phyloP scores from a whole-genome alignment of 2,888 invertebrate genomes.

The Gisinianus flammeolus region DNA sequence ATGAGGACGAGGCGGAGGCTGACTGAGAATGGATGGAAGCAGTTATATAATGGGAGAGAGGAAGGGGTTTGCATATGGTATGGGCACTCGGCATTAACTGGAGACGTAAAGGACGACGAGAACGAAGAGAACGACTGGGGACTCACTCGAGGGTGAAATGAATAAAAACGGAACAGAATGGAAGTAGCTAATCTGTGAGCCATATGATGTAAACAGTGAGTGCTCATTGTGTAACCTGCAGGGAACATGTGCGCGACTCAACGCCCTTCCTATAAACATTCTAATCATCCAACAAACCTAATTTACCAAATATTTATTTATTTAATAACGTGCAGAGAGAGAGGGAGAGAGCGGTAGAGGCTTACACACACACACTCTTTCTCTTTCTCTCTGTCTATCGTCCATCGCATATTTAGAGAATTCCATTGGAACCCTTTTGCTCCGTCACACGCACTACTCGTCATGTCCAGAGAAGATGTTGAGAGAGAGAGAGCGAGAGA shows the following conservation, averaged over 20 bases:
- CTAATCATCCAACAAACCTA: slow-evolving; percentile 21
- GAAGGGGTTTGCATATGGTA: background rate
- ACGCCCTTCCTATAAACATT: slow-evolving; percentile 26
- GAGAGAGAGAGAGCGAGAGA: slow-evolving; percentile 8
- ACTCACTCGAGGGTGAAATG: slow-evolving; percentile 32
- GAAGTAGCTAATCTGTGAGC: slow-evolving; percentile 15
- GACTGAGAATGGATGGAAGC: background rate
- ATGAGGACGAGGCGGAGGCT: slow-evolving; percentile 4
- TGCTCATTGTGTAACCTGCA: background rate
- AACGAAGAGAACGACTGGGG: background rate
- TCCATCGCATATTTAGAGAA: too few species aligned
- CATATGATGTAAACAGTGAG: slow-evolving; percentile 42
- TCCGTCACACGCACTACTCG: too few species aligned
- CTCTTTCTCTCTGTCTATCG: too few species aligned
- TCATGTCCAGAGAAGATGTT: too few species aligned
- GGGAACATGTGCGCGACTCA: slow-evolving; percentile 14
- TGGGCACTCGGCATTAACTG: background rate
- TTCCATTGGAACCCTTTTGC: too few species aligned
- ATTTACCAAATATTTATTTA: slow-evolving; percentile 26
- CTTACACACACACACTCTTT: too few species aligned
- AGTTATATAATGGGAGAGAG: slow-evolving; percentile 8
- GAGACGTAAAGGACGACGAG: slow-evolving; percentile 8
- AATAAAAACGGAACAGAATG: background rate
- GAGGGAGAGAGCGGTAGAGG: too few species aligned
- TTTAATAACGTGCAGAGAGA: too few species aligned